Percentiles rank a stretch among this genome's conserved stretches.
These are phyloP conservation scores for Dolomedes plantarius DNA, from an alignment of 2,888 invertebrate genomes.

Conservation along the genomic window DNA sequence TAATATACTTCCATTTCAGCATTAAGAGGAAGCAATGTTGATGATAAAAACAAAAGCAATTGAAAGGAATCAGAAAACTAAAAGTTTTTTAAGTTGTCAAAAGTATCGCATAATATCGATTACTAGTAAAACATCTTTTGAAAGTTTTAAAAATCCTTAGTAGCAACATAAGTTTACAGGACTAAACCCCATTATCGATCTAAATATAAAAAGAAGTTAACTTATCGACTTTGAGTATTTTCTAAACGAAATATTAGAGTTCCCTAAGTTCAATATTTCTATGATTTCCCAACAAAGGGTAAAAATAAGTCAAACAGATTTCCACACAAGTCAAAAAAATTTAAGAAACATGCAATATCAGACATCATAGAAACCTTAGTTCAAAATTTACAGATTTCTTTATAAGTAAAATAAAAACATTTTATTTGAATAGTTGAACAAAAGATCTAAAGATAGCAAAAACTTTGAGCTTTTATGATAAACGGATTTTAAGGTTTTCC, in stretches of 20 bases:
- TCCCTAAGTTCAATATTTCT: constrained; percentile 55
- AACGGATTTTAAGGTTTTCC: neutral
- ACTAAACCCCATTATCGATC: constrained; percentile 41
- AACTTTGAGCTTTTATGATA: no score
- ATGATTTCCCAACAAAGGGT: constrained; percentile 35
- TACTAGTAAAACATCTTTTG: constrained; percentile 57
- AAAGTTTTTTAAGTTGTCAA: constrained; percentile 55
- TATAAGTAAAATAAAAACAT: no score
- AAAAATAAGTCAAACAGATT: constrained; percentile 41
- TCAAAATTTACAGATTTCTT: no score
- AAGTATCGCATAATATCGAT: constrained; percentile 46
- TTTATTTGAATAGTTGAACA: no score
- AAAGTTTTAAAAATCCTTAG: constrained; percentile 45
- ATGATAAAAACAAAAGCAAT: constrained; percentile 17
- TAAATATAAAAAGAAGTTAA: constrained; percentile 33
- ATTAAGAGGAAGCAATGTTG: neutral
- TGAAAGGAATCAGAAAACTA: constrained; percentile 22
- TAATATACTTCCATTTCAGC: no score
- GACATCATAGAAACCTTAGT: neutral
- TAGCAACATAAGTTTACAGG: constrained; percentile 54
- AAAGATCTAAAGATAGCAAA: no score
- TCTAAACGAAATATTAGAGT: constrained; percentile 54
- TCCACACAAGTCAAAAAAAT: neutral
- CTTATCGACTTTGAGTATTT: constrained; percentile 53
- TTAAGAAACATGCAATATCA: neutral